phyloP scores from a whole-genome alignment of 2,113 vertebrate species.

The Willisornis vidua region DNA sequence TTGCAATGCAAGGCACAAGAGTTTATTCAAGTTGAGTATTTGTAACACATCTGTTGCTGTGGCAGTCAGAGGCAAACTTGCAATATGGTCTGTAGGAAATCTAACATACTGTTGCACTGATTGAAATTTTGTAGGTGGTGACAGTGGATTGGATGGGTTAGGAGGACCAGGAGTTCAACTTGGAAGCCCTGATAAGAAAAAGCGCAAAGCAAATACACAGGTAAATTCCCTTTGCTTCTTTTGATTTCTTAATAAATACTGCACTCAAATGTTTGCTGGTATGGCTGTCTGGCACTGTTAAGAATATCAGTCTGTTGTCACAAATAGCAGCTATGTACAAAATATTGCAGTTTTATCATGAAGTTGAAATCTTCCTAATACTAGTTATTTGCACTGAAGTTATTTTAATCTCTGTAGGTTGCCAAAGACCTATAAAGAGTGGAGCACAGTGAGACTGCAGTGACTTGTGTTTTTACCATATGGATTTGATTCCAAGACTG shows the following conservation, averaged over 20 bases:
- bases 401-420: not conserved
- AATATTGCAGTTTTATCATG: not conserved
- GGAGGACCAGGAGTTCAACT: slow-evolving; percentile 80
- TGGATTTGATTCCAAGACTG: slow-evolving; percentile 19
- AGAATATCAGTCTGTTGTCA: not conserved
- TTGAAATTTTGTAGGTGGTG: slow-evolving; percentile 78
- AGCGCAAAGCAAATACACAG: slow-evolving; percentile 81
- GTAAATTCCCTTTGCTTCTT: slow-evolving; percentile 62
- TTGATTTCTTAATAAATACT: not conserved
- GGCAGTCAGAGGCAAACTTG: not conserved
- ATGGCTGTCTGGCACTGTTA: accelerated
- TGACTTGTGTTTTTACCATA: not conserved
- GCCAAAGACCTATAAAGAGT: not conserved
- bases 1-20: not conserved
- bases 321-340: not conserved
- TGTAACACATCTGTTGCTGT: not conserved
- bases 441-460: not conserved
- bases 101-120: not conserved
- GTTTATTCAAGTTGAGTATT: not conserved
- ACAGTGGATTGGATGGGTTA: slow-evolving; percentile 83
- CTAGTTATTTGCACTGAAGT: not conserved
- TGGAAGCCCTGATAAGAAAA: slow-evolving; percentile 87
- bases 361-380: not conserved
- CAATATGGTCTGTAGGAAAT: not conserved
- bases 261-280: not conserved